phyloP scores from a whole-genome alignment of 2,797 vertebrate species.

The Tiaroga cobitis region DNA sequence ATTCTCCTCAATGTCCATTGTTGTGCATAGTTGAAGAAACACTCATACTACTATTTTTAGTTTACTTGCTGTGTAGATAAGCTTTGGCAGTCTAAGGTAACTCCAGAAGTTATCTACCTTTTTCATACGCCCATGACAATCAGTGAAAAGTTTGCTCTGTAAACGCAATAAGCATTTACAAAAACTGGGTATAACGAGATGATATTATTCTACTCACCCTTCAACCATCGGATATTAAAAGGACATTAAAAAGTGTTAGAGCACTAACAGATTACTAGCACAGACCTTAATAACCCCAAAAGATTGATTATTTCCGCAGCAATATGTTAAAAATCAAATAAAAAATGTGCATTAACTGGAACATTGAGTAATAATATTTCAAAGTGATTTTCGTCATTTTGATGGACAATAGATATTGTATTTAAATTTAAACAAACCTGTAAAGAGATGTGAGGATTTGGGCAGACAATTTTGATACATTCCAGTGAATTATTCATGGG shows the following conservation, averaged over 20 bases:
- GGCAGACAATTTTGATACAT: background rate
- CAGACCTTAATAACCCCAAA: background rate
- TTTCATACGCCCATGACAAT: background rate
- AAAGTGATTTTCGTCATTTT: background rate
- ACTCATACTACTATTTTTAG: background rate
- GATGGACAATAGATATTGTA: background rate
- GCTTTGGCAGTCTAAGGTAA: background rate
- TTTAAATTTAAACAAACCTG: background rate
- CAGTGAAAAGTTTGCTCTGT: no score
- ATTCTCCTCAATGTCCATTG: background rate
- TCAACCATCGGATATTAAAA: background rate
- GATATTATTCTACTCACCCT: background rate
- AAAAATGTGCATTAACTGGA: background rate
- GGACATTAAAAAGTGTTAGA: background rate
- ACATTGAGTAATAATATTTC: background rate
- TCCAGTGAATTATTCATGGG: no score
- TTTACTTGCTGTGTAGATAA: background rate
- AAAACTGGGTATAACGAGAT: background rate
- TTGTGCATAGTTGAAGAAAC: background rate
- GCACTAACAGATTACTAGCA: background rate
- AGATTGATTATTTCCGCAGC: background rate
- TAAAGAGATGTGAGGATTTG: background rate
- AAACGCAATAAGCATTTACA: background rate
- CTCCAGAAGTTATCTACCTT: background rate
- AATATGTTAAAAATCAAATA: background rate